Evolutionary conservation across 2,113 vertebrate genomes (phyloP).

Genomic region (Nanger granti): DNA sequence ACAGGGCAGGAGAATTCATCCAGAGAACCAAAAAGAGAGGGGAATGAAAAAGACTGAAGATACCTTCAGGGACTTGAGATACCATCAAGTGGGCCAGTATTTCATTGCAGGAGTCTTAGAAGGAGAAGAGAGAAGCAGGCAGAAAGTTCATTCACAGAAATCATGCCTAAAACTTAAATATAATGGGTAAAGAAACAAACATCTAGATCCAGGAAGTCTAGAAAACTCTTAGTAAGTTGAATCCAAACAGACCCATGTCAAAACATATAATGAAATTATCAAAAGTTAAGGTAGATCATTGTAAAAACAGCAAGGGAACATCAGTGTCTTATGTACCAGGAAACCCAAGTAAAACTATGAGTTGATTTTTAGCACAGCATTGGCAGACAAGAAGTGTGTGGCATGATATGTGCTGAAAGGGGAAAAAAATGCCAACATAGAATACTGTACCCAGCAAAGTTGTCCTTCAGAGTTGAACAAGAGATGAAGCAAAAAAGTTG

Average conservation of each 20-base stretch:
- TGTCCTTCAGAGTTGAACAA: background rate
- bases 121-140: background rate
- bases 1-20: background rate
- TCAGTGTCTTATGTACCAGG: background rate
- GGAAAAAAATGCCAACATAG: background rate
- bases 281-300: background rate
- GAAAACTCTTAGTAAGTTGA: background rate
- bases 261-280: background rate
- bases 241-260: background rate
- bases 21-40: background rate
- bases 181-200: background rate
- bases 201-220: background rate
- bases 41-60: background rate
- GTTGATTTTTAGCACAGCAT: background rate
- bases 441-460: background rate
- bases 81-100: background rate
- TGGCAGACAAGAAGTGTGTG: background rate
- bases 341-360: background rate
- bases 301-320: background rate
- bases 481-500: background rate
- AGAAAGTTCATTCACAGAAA: background rate
- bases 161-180: background rate
- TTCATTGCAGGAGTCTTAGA: background rate
- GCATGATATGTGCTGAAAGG: background rate
- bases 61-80: background rate